Evolutionary conservation across 1,140 invertebrate species (phyloP), one percentile per base, ranked within the genome.

Genomic region (Drosophila lacertosa): DNA sequence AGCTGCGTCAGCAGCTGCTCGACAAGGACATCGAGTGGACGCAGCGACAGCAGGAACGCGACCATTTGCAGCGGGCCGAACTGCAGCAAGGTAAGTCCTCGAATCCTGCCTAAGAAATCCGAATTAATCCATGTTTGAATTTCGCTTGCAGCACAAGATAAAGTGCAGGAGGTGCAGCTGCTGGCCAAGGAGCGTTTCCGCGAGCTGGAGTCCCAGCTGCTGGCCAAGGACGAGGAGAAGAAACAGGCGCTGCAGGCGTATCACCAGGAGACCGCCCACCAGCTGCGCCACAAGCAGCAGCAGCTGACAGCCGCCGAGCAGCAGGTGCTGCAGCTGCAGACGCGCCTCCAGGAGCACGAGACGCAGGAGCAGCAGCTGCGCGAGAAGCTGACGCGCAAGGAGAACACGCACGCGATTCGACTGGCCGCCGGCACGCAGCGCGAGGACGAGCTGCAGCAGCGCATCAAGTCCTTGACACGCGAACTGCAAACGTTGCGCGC

Each of bases 1-100:
- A 92, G 44, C 86, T 94, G 33, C 92, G 94, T 64, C 92, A 94
- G 59, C 91, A 92, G 44, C 68, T 94, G 29, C 73, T 81, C 2
- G 82, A 91, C 33, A 92, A 94, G 72, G 92, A 92, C 51, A 63
- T 77, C 6, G 90, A 83, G 39, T 91, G 79, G 68, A 22, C 51
- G 1, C 80, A 78, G 22, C 60, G 76, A 0, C 75, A 91, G 59
- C 68, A 78, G 59, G 89, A 91, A 29, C 39, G 58, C 29, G 68
- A 90, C 11, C 72, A 80, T 13, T 48, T 75, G 26, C 77, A 90
- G 62, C 70, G 67, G 59, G 75, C 58, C 47, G 80, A 91, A 67
- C 54, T 91, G 37, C 71, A 86, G 35, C 84, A 90, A 79, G 86
- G 91, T 91, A 50, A 32, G 29, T 29, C 1, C 1, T 1, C 10